Evolutionary conservation across 1,140 invertebrate species (phyloP).

Genomic region (Stegodyphus mimosarum): DNA sequence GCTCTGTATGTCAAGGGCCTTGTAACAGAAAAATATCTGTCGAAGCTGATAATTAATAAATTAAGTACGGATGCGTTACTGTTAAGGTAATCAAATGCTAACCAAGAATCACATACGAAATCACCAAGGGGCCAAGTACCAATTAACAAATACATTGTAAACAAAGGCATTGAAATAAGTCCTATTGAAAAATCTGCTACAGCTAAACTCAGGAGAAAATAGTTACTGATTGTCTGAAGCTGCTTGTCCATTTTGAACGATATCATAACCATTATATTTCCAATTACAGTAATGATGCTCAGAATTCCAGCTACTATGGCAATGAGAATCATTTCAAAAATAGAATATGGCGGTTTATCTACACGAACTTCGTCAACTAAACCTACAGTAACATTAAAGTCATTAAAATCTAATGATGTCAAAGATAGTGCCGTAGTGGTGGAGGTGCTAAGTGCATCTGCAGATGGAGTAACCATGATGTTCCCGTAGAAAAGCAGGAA

Average conservation of each 20-base stretch:
- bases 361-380: background rate
- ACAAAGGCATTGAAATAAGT: constrained; percentile 65
- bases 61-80: constrained; percentile 70
- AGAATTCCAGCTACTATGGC: constrained; percentile 61
- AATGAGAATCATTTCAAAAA: constrained; percentile 58
- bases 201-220: constrained; percentile 71
- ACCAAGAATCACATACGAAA: constrained; percentile 69
- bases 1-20: constrained; percentile 73
- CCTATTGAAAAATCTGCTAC: constrained; percentile 70
- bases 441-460: too few species aligned
- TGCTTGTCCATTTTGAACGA: constrained; percentile 72
- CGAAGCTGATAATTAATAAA: constrained; percentile 71
- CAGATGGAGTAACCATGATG: too few species aligned
- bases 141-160: constrained; percentile 63
- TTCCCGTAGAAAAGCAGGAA: too few species aligned
- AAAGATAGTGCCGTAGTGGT: background rate
- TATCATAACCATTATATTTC: constrained; percentile 73
- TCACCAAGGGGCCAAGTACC: constrained; percentile 68
- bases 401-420: constrained; percentile 25
- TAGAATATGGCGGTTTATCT: constrained; percentile 44
- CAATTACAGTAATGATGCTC: constrained; percentile 67
- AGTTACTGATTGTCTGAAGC: constrained; percentile 74
- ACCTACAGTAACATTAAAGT: constrained; percentile 7
- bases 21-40: constrained; percentile 72
- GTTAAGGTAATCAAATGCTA: constrained; percentile 70